Evolutionary conservation across 2,888 invertebrate species (phyloP), one percentile per base, ranked within the genome.

Genomic region (Leptarthrus brevirostris): DNA sequence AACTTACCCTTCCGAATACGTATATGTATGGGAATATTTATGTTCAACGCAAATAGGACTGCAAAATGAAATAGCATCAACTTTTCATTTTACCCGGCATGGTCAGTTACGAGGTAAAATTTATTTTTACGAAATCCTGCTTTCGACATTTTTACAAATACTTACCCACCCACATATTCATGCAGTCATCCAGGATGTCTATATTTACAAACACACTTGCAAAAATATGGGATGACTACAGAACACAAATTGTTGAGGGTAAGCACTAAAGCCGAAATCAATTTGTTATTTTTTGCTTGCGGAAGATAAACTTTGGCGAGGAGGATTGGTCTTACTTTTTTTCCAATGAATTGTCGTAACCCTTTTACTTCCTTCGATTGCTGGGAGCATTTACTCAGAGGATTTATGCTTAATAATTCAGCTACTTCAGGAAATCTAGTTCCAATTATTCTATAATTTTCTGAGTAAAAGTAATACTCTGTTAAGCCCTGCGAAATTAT

Each of bases 1-100:
- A n/a, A n/a, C 30, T 44, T 10, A 44, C 14, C 12, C 44, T 12
- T 12, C 14, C 12, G 12, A 47, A 16, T 47, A 5, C 5, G n/a
- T n/a, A 16, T 16, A 14, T n/a, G 12, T 16, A 16, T n/a, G 47
- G 12, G 14, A 5, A 14, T 16, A 14, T 47, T 5, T 16, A n/a
- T 16, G 30, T 18, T 49, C 66, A 3, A 12, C 30, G 24, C 24
- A 47, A 44, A 10, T 16, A 16, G 66, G 47, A 12, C 61, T 20
- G n/a, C 61, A 4, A 66, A 66, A 24, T 66, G 66, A 66, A 66
- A 66, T 66, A 66, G 26, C 66, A 66, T 66, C 66, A 66, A 66
- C 66, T 66, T 66, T 66, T 61, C 36, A 61, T 36, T 66, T 66
- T 66, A 66, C 18, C 30, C 49, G 24, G 24, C 34, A 47, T 66